These are phyloP conservation scores for Dysidea cf. avara DNA, from an alignment of 37 sponge, comb jelly and placozoan genomes.

Conservation along the genomic window DNA sequence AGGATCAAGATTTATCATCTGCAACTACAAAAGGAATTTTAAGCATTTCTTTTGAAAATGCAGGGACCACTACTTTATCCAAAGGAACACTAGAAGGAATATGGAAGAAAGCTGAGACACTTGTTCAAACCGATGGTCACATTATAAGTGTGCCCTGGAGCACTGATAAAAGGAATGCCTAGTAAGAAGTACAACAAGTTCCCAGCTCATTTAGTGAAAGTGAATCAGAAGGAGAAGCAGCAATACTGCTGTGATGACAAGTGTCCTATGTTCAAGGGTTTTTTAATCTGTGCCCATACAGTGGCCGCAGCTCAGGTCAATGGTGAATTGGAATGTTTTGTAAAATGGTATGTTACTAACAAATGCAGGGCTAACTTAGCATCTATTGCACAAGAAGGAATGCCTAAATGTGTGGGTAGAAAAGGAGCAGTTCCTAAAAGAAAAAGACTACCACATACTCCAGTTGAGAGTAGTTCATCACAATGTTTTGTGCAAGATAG, in stretches of 20 bases:
- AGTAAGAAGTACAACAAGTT: neutral
- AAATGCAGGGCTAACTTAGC: slow-evolving; percentile 3
- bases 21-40: too few relatives aligned
- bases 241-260: slow-evolving; percentile 1
- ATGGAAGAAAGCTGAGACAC: slow-evolving; percentile 5
- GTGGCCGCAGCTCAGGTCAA: slow-evolving; percentile 23
- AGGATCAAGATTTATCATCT: too few relatives aligned
- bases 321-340: slow-evolving; percentile 16
- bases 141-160: slow-evolving; percentile 2
- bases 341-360: neutral
- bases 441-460: neutral
- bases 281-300: slow-evolving; percentile 24
- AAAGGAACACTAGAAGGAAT: neutral
- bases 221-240: neutral
- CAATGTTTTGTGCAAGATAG: too few relatives aligned
- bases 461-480: too few relatives aligned
- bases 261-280: slow-evolving; percentile 35
- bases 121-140: neutral
- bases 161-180: neutral
- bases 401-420: slow-evolving; percentile 25
- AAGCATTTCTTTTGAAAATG: neutral
- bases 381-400: neutral
- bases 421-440: slow-evolving; percentile 19
- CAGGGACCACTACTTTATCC: neutral
- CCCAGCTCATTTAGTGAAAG: neutral